phyloP scores from a whole-genome alignment of 2,888 invertebrate genomes.

The Petrolisthes cinctipes region DNA sequence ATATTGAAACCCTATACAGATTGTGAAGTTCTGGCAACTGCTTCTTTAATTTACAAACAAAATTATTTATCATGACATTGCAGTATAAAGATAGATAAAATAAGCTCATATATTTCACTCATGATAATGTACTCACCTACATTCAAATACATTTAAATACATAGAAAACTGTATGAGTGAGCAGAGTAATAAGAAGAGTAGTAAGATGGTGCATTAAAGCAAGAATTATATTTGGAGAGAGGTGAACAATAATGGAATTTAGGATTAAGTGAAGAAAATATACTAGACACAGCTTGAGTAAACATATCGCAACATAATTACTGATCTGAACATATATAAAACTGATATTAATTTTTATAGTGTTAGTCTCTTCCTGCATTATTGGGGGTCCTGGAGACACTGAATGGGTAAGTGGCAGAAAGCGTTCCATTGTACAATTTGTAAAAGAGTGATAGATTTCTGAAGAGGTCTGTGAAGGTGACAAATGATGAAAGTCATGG shows the following conservation, averaged over 20 bases:
- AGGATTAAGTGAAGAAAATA: too few species aligned
- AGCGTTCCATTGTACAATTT: slow-evolving; percentile 2
- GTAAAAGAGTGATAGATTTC: not conserved
- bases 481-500: not conserved
- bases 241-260: too few species aligned
- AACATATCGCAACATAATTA: not conserved
- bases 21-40: too few species aligned
- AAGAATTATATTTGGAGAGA: too few species aligned
- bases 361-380: not conserved
- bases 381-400: not conserved
- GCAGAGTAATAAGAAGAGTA: too few species aligned
- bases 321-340: not conserved
- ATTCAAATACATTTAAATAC: too few species aligned
- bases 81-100: not conserved
- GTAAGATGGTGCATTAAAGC: too few species aligned
- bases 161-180: too few species aligned
- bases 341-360: not conserved
- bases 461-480: slow-evolving; percentile 7
- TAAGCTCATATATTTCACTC: not conserved
- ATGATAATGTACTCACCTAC: too few species aligned
- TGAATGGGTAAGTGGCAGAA: not conserved
- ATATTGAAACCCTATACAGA: too few species aligned
- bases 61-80: not conserved
- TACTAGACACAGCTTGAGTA: too few species aligned
- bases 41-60: too few species aligned